Conservation (phyloP, 1,140 invertebrate species). For the Meloidogyne floridensis region DNA sequence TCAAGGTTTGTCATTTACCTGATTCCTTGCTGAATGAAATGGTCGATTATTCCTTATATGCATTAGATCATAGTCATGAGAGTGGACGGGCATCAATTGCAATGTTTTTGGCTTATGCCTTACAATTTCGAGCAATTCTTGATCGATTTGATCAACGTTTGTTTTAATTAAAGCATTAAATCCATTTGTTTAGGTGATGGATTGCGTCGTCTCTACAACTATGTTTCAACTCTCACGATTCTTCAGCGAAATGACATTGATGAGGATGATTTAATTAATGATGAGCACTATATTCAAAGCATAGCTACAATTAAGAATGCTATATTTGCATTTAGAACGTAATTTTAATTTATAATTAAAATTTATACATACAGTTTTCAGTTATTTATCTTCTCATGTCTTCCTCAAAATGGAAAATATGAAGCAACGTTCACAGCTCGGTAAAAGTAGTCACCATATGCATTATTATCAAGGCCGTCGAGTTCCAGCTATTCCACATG, state of each 20-base stretch:
- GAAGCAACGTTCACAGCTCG: conserved; percentile 43
- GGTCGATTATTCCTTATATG: conserved; percentile 49
- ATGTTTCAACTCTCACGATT: conserved; percentile 41
- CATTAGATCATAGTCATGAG: conserved; percentile 48
- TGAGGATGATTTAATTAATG: conserved; percentile 31
- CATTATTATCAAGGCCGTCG: not conserved
- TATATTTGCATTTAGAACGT: conserved; percentile 43
- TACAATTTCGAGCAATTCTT: conserved; percentile 43
- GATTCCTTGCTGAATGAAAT: conserved; percentile 41
- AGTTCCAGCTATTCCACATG: conserved; percentile 31
- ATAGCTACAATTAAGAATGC: conserved; percentile 44
- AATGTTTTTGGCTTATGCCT: conserved; percentile 46
- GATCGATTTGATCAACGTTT: conserved; percentile 43
- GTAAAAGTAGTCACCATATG: conserved; percentile 16
- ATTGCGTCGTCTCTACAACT: conserved; percentile 47
- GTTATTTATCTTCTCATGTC: conserved; percentile 45
- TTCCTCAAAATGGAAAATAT: conserved; percentile 53
- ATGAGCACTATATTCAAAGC: conserved; percentile 38
- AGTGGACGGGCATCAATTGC: conserved; percentile 40
- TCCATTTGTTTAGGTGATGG: conserved; percentile 28
- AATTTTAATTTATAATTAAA: conserved; percentile 24
- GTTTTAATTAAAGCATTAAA: not conserved
- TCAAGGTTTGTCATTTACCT: conserved; percentile 41
- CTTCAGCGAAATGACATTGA: conserved; percentile 31
- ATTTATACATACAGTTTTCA: conserved; percentile 14